Percentiles rank a stretch among this genome's conserved stretches.
These are phyloP conservation scores for Drosophila crucigera DNA, from an alignment of 2,888 invertebrate genomes.

Conservation along the genomic window DNA sequence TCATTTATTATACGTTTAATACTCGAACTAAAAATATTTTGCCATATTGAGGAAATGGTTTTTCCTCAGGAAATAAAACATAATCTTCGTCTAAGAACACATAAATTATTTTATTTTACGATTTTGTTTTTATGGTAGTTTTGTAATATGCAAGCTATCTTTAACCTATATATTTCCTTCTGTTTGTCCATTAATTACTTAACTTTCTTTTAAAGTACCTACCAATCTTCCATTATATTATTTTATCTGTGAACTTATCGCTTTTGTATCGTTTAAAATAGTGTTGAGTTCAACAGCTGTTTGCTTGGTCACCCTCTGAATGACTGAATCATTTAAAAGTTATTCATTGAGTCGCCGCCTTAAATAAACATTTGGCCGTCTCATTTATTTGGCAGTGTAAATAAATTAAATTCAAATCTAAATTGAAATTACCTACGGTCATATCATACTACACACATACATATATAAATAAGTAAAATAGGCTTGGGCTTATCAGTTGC, in stretches of 20 bases:
- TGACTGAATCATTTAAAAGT: slow-evolving; percentile 49
- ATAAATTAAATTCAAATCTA: slow-evolving; percentile 80
- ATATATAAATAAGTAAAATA: slow-evolving; percentile 20
- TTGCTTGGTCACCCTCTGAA: slow-evolving; percentile 36
- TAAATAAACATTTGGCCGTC: slow-evolving; percentile 55
- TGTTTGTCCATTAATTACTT: not conserved
- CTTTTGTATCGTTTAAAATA: slow-evolving; percentile 1
- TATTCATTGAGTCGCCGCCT: slow-evolving; percentile 64
- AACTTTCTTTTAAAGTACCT: not conserved
- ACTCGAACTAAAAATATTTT: not conserved
- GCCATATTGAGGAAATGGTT: not conserved
- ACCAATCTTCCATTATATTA: not conserved
- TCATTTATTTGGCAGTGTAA: slow-evolving; percentile 63
- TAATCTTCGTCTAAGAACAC: not conserved
- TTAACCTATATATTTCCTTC: not conserved
- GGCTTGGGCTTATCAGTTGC: slow-evolving; percentile 58
- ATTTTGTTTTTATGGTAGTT: not conserved
- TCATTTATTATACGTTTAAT: not conserved
- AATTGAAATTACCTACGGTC: slow-evolving; percentile 68
- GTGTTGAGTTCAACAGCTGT: slow-evolving; percentile 24
- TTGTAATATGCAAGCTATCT: not conserved
- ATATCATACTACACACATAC: slow-evolving; percentile 28
- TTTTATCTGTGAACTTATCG: not conserved
- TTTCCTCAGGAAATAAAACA: not conserved
- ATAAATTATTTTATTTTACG: not conserved